Evolutionary conservation across 2,113 vertebrate genomes (phyloP).

Genomic region (Lipotes vexillifer): DNA sequence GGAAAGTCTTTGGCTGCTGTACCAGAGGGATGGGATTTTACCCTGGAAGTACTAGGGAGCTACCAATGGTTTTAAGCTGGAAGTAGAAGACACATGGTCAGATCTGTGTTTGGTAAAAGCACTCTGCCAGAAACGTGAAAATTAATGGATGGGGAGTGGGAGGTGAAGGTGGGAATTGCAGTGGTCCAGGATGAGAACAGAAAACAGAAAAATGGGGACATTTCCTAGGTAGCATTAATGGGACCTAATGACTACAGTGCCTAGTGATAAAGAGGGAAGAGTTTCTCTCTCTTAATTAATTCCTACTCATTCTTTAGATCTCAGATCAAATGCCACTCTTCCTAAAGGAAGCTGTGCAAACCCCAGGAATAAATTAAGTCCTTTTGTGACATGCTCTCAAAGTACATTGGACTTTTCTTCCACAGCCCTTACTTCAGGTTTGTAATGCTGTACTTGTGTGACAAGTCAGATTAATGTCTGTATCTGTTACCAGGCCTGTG

Average conservation of each 20-base stretch:
- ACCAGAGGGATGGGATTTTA: background rate
- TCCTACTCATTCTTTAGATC: background rate
- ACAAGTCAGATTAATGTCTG: background rate
- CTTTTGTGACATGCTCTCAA: background rate
- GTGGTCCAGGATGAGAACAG: background rate
- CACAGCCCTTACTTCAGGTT: background rate
- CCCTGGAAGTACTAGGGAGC: background rate
- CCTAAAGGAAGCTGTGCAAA: background rate
- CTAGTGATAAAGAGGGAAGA: background rate
- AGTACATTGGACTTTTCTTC: background rate
- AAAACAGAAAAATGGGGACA: background rate
- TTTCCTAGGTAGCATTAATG: background rate
- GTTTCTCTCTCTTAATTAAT: background rate
- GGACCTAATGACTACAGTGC: background rate
- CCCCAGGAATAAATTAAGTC: background rate
- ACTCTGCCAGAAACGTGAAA: background rate
- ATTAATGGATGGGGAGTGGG: background rate
- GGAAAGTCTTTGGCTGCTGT: background rate
- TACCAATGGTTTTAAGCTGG: background rate
- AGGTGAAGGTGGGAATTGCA: background rate
- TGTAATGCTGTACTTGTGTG: background rate
- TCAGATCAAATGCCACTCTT: background rate
- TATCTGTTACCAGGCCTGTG: background rate
- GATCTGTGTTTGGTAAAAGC: background rate
- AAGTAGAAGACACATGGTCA: background rate